Evolutionary conservation across 2,888 invertebrate genomes (phyloP), one percentile per base, ranked within the genome.

Genomic region (Camptogramma bilineatum): DNA sequence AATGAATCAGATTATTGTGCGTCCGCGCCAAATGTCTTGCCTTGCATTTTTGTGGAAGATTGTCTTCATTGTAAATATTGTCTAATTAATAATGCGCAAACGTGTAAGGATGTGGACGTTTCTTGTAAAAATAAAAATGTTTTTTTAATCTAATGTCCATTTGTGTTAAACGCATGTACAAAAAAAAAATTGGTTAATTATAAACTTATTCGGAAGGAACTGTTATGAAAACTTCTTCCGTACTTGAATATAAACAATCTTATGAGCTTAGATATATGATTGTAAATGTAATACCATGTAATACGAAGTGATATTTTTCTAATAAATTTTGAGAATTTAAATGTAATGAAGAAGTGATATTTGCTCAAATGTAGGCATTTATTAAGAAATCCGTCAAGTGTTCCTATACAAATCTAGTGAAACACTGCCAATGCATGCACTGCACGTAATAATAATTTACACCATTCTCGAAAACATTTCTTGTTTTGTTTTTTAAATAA

Each of bases 321-420:
- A 21, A 54, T 54, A 42, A 7, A 9, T 51, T 10, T 42, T n/a
- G 10, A 17, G 34, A 56, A 47, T 48, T 18, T 5, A 24, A 44
- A 44, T 44, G 17, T 44, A 16, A 18, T 50, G 9, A 28, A 4
- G 18, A 52, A 52, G 21, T 44, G 34, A 57, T 64, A 52, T 64
- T 61, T 61, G 65, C 65, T 65, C 65, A 65, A 61, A 5, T 21
- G 31, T 61, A 52, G 31, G 54, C 31, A 57, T 51, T 21, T 54
- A 17, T 24, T 47, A 24, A 16, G 31, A 4, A 42, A 24, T 52
- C n/a, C n/a, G 17, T 52, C 21, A 39, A 56, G 9, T 62, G 57
- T 65, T 65, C 65, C 65, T 65, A 53, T 31, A 47, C 18, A n/a
- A 51, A 17, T 52, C 16, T 47, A 60, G 52, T 55, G 24, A 24